phyloP scores from a whole-genome alignment of 2,797 vertebrate species.

The Paratrypauchen microcephalus region DNA sequence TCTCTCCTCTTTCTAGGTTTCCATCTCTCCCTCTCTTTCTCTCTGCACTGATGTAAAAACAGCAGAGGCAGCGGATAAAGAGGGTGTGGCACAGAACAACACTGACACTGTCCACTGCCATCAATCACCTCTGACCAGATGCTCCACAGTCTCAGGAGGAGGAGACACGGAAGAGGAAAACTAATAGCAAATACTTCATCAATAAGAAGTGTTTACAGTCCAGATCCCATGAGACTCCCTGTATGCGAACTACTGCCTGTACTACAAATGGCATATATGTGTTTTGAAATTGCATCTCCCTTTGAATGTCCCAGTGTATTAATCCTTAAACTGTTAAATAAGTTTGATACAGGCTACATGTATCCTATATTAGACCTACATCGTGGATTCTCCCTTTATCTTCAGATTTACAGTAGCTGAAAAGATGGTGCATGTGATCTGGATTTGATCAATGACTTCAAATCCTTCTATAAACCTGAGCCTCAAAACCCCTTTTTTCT shows the following conservation, averaged over 20 bases:
- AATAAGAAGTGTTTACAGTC: neutral
- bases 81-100: conserved; percentile 70
- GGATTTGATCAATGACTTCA: neutral
- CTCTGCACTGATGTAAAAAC: conserved; percentile 50
- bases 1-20: neutral
- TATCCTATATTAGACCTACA: no score
- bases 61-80: conserved; percentile 46
- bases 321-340: neutral
- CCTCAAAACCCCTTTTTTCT: neutral
- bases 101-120: conserved; percentile 31
- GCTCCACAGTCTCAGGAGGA: conserved; percentile 1
- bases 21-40: neutral
- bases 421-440: neutral
- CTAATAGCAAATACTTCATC: neutral
- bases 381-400: neutral
- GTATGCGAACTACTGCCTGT: neutral
- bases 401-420: neutral
- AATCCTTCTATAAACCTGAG: neutral
- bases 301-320: neutral
- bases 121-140: conserved; percentile 40
- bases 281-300: no score
- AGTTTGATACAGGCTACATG: neutral
- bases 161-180: neutral
- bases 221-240: neutral
- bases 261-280: neutral